These are phyloP conservation scores for Sebastes dallii DNA, from an alignment of 2,797 vertebrate species.

Conservation along the genomic window DNA sequence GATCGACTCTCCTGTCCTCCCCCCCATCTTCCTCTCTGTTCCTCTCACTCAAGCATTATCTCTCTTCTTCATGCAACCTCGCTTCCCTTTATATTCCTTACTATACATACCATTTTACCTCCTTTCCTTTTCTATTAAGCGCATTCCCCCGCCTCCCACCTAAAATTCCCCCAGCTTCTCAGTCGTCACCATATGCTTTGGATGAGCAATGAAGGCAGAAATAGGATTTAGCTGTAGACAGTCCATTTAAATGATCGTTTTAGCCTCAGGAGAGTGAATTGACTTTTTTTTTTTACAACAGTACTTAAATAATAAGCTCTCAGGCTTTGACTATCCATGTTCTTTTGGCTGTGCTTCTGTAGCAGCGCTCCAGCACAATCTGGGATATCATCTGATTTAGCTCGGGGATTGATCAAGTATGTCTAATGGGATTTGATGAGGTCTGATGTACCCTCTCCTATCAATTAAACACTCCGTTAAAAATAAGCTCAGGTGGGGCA, in stretches of 20 bases:
- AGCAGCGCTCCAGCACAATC: conserved; percentile 40
- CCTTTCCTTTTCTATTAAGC: not conserved
- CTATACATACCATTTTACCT: conserved; percentile 13
- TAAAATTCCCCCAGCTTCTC: conserved; percentile 31
- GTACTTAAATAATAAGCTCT: conserved; percentile 72
- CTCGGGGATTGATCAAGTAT: conserved; percentile 55
- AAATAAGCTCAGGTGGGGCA: conserved; percentile 5
- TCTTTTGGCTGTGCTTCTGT: conserved; percentile 54
- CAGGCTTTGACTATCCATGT: conserved; percentile 51
- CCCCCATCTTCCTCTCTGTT: not conserved
- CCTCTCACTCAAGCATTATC: conserved; percentile 6
- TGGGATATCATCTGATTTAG: conserved; percentile 62
- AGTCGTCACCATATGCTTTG: conserved; percentile 48
- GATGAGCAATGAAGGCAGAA: conserved; percentile 73
- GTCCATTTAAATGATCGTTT: conserved; percentile 69
- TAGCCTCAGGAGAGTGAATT: conserved; percentile 59
- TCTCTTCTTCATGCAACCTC: conserved; percentile 24
- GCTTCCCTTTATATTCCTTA: not conserved
- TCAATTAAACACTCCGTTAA: conserved; percentile 46
- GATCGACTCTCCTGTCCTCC: conserved; percentile 24
- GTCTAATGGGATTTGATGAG: conserved; percentile 65
- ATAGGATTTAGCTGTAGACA: conserved; percentile 63
- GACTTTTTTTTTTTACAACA: conserved; percentile 59
- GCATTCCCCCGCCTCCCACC: not conserved
- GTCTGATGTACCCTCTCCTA: conserved; percentile 34